Conservation (phyloP, 2,888 invertebrate species). For the Heliconius charithonia region DNA sequence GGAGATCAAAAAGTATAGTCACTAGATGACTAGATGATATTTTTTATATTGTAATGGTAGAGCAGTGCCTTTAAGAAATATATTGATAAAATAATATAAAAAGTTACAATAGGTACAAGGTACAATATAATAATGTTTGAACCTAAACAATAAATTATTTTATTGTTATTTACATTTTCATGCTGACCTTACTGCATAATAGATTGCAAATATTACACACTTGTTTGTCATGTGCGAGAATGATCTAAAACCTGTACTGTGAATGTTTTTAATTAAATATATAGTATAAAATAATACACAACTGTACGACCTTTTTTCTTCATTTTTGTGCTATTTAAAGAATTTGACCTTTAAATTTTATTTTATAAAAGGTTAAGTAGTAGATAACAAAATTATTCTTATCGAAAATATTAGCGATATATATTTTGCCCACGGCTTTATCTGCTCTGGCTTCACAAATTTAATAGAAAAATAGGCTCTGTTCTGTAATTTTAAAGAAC, state of each 20-base stretch:
- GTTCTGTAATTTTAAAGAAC: not conserved
- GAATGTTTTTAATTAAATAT: not conserved
- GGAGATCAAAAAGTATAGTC: too few relatives aligned
- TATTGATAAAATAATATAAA: too few relatives aligned
- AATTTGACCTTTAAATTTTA: not conserved
- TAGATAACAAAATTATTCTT: not conserved
- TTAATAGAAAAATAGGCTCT: not conserved
- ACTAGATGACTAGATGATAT: too few relatives aligned
- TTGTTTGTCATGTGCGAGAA: constrained; percentile 21
- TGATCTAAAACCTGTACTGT: constrained; percentile 12
- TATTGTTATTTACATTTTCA: not conserved
- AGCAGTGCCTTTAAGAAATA: too few relatives aligned
- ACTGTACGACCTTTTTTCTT: not conserved
- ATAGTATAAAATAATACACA: not conserved
- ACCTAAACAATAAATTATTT: not conserved
- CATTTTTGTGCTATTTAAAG: not conserved
- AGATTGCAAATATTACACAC: constrained; percentile 29
- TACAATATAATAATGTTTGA: not conserved
- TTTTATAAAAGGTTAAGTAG: not conserved
- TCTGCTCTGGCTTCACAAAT: too few relatives aligned
- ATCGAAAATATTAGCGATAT: too few relatives aligned
- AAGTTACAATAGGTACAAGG: too few relatives aligned
- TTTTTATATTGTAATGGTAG: too few relatives aligned
- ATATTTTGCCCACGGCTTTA: too few relatives aligned
- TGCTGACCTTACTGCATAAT: constrained; percentile 34